These are phyloP conservation scores for Gymnogyps californianus DNA, from an alignment of 2,113 vertebrate species.

Conservation along the genomic window DNA sequence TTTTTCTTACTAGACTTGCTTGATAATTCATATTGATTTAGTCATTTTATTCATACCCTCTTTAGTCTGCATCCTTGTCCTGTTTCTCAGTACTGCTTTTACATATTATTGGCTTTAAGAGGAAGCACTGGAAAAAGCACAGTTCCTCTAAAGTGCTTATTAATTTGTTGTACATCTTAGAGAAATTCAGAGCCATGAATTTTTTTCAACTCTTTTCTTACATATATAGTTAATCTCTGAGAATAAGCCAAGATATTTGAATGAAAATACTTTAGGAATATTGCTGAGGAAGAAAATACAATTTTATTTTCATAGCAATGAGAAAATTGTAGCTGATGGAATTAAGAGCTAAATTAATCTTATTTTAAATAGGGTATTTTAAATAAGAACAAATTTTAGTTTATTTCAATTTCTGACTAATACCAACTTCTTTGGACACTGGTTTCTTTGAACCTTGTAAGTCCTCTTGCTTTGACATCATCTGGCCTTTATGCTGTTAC, in stretches of 20 bases:
- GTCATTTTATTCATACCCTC: background rate
- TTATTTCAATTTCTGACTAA: background rate
- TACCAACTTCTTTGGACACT: background rate
- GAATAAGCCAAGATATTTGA: background rate
- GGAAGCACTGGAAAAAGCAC: background rate
- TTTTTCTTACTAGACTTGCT: background rate
- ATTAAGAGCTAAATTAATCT: background rate
- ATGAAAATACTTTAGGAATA: background rate
- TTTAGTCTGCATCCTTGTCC: background rate
- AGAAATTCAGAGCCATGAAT: fast-evolving
- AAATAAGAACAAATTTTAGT: background rate
- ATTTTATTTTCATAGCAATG: background rate
- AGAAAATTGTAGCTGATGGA: background rate
- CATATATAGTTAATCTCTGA: background rate
- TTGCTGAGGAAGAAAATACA: background rate
- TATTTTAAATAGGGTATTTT: background rate
- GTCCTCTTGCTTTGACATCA: background rate
- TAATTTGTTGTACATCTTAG: background rate
- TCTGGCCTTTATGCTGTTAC: background rate
- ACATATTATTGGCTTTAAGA: background rate
- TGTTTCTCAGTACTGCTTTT: background rate
- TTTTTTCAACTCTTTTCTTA: background rate
- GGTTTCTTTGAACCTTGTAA: background rate
- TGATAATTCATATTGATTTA: background rate
- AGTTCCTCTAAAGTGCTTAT: background rate